Conservation (phyloP, 2,888 invertebrate genomes). For the Sarcophaga variegata region DNA sequence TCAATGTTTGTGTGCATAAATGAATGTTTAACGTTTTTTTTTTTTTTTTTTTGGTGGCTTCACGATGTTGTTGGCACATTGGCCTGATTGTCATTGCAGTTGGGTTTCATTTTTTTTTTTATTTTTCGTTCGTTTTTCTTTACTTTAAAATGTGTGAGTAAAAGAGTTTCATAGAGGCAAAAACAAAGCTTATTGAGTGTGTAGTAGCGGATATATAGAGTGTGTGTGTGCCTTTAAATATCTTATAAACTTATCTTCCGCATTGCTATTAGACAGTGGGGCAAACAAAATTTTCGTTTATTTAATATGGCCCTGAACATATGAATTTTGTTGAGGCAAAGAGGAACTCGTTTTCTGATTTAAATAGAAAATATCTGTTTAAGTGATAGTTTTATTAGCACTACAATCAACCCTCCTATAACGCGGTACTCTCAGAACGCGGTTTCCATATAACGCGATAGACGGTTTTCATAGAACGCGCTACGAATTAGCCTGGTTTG, state of each 20-base stretch:
- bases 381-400: too few species aligned
- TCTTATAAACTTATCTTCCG: conserved; percentile 51
- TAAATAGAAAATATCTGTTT: too few species aligned
- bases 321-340: too few species aligned
- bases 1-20: conserved; percentile 65
- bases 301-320: not conserved
- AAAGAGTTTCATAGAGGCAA: too few species aligned
- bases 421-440: too few species aligned
- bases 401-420: too few species aligned
- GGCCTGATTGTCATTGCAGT: conserved; percentile 68
- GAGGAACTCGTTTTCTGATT: too few species aligned
- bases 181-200: not conserved
- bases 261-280: conserved; percentile 57
- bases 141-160: not conserved
- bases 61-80: conserved; percentile 61
- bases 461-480: too few species aligned
- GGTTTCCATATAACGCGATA: too few species aligned
- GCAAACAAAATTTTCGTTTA: not conserved
- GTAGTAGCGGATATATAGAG: not conserved
- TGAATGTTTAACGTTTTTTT: conserved; percentile 60
- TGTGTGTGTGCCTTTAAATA: not conserved
- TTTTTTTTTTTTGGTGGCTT: conserved; percentile 18
- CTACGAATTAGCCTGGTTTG: too few species aligned
- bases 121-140: not conserved
- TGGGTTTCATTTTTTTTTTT: conserved; percentile 5